Conservation (phyloP, 2,888 invertebrate genomes). For the Agrotis clavis region DNA sequence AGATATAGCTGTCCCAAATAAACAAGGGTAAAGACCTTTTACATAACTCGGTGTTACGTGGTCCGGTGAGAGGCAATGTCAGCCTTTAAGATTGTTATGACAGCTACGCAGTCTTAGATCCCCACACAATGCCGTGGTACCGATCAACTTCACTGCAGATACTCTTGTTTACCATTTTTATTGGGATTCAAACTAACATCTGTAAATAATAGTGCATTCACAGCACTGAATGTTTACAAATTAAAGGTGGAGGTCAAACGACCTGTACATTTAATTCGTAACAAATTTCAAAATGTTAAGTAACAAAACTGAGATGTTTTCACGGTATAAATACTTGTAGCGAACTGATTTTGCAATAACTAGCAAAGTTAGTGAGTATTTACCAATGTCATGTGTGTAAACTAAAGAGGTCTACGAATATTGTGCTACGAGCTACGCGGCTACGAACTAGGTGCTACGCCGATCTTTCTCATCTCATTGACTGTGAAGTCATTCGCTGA, state of each 20-base stretch:
- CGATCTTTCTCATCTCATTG: slow-evolving; percentile 35
- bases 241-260: slow-evolving; percentile 75
- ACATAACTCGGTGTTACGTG: slow-evolving; percentile 87
- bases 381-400: slow-evolving; percentile 30
- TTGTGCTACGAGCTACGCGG: slow-evolving; percentile 64
- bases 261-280: slow-evolving; percentile 75
- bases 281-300: slow-evolving; percentile 75
- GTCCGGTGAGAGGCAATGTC: slow-evolving; percentile 90
- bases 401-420: slow-evolving; percentile 60
- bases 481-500: slow-evolving; percentile 12
- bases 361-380: slow-evolving; percentile 43
- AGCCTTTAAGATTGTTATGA: slow-evolving; percentile 83
- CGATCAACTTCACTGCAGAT: slow-evolving; percentile 55
- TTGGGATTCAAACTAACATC: slow-evolving; percentile 27
- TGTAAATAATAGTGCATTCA: slow-evolving; percentile 57
- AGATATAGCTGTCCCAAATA: slow-evolving; percentile 87
- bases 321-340: slow-evolving; percentile 54
- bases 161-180: slow-evolving; percentile 33
- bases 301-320: slow-evolving; percentile 69
- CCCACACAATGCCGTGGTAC: slow-evolving; percentile 66
- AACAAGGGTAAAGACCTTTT: slow-evolving; percentile 90
- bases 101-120: slow-evolving; percentile 76
- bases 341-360: slow-evolving; percentile 52
- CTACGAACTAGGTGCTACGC: slow-evolving; percentile 58
- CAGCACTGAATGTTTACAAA: slow-evolving; percentile 59